Conservation (phyloP, 2,888 invertebrate species). For the Leuctra nigra region DNA sequence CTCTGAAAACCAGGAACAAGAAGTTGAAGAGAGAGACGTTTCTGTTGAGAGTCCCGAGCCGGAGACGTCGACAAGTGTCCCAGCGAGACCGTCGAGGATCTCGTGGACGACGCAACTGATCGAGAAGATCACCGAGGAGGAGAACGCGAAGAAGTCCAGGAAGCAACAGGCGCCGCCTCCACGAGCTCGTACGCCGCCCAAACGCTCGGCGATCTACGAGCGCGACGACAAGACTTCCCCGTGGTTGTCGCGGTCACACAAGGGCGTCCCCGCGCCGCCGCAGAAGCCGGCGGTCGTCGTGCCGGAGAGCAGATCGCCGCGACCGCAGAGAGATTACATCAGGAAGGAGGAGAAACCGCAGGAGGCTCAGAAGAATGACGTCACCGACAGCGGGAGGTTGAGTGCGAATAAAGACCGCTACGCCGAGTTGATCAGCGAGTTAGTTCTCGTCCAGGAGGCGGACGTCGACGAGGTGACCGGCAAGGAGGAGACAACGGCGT, state of each 20-base stretch:
- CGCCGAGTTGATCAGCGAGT: slow-evolving; percentile 4
- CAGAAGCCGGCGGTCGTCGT: neutral
- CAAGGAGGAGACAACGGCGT: neutral
- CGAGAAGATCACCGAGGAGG: slow-evolving; percentile 25
- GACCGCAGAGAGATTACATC: neutral
- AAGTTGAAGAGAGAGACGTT: neutral
- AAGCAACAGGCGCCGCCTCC: neutral
- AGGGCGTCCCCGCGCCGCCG: neutral
- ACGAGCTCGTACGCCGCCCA: slow-evolving; percentile 18
- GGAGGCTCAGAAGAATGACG: slow-evolving; percentile 10
- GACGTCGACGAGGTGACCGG: neutral
- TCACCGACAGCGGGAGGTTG: neutral
- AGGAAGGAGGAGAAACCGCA: neutral
- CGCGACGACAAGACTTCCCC: slow-evolving; percentile 11
- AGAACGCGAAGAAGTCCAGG: slow-evolving; percentile 9
- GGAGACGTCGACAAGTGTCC: neutral
- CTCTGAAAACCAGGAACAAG: slow-evolving; percentile 2
- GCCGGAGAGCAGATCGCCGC: neutral
- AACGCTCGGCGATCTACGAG: slow-evolving; percentile 12
- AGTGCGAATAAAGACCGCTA: neutral
- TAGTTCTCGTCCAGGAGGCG: neutral
- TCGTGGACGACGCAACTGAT: slow-evolving; percentile 28
- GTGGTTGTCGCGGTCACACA: neutral
- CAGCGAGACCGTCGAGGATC: slow-evolving; percentile 16
- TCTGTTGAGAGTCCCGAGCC: neutral